Percentiles rank a stretch among this genome's conserved stretches.
phyloP scores from a whole-genome alignment of 92 coral and sea anemone genomes.

The Palythoa caribaeorum region DNA sequence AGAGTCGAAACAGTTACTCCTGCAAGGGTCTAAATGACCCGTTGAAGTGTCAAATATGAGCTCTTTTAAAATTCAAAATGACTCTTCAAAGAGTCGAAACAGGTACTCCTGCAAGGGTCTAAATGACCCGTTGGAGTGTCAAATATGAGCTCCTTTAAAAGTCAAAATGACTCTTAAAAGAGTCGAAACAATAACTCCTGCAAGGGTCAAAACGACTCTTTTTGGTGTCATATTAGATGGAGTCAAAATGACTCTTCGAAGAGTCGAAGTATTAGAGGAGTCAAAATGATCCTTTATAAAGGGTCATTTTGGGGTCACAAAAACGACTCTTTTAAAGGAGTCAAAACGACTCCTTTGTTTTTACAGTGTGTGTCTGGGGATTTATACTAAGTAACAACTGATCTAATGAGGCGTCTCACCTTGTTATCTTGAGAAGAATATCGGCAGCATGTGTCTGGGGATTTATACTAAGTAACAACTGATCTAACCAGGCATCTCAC shows the following conservation, averaged over 20 bases:
- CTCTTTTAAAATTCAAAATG: not conserved
- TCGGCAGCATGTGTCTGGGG: conserved; percentile 83
- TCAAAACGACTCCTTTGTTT: no score
- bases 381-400: conserved; percentile 85
- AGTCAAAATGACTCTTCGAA: not conserved
- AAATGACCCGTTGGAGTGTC: conserved; percentile 3
- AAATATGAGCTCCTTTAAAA: conserved; percentile 19
- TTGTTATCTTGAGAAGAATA: conserved; percentile 85
- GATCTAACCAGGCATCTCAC: conserved; percentile 67
- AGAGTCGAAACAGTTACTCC: no score
- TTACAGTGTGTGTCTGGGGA: conserved; percentile 57
- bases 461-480: conserved; percentile 81
- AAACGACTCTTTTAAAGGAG: no score
- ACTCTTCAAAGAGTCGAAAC: conserved; percentile 11
- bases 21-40: no score
- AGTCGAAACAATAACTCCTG: not conserved
- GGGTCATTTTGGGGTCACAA: no score
- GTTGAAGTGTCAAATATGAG: not conserved
- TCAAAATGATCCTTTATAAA: no score
- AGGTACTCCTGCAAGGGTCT: conserved; percentile 1
- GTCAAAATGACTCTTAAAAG: conserved; percentile 9
- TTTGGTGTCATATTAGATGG: not conserved
- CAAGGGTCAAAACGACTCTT: not conserved
- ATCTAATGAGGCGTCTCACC: conserved; percentile 61
- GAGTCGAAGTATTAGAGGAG: no score